phyloP scores from a whole-genome alignment of 2,113 vertebrate genomes.

The Erpornis zantholeuca region DNA sequence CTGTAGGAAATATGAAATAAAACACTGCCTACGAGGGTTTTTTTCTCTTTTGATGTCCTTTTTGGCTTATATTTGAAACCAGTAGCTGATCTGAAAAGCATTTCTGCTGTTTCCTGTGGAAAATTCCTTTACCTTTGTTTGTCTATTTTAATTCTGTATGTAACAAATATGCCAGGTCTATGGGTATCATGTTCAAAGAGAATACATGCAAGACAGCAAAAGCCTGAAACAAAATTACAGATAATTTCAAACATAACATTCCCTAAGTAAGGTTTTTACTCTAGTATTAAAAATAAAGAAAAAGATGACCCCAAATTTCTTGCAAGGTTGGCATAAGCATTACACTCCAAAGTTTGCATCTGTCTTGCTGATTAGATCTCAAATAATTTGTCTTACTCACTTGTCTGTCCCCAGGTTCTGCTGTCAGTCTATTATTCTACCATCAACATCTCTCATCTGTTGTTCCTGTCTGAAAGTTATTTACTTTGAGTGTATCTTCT shows the following conservation, averaged over 20 bases:
- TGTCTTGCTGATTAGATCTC: neutral
- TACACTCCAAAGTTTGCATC: neutral
- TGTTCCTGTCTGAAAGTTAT: neutral
- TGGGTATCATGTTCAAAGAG: constrained; percentile 51
- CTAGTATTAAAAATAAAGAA: neutral
- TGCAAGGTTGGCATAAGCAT: neutral
- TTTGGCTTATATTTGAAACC: constrained; percentile 37
- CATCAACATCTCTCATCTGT: neutral
- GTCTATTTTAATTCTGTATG: constrained; percentile 26
- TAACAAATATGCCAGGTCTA: neutral
- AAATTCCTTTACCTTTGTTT: constrained; percentile 49
- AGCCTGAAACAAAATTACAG: constrained; percentile 38
- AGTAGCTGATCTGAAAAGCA: constrained; percentile 33
- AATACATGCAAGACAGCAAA: constrained; percentile 2
- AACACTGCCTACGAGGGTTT: constrained; percentile 35
- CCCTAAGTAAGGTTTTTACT: neutral
- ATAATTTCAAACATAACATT: neutral
- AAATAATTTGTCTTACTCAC: neutral
- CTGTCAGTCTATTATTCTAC: neutral
- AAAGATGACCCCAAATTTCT: neutral
- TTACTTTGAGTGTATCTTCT: neutral
- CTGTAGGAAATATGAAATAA: constrained; percentile 14
- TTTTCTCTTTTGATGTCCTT: constrained; percentile 54
- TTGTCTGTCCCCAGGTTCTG: neutral
- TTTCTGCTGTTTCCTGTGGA: constrained; percentile 29